phyloP scores from a whole-genome alignment of 1,140 invertebrate species.

The Musca domestica region DNA sequence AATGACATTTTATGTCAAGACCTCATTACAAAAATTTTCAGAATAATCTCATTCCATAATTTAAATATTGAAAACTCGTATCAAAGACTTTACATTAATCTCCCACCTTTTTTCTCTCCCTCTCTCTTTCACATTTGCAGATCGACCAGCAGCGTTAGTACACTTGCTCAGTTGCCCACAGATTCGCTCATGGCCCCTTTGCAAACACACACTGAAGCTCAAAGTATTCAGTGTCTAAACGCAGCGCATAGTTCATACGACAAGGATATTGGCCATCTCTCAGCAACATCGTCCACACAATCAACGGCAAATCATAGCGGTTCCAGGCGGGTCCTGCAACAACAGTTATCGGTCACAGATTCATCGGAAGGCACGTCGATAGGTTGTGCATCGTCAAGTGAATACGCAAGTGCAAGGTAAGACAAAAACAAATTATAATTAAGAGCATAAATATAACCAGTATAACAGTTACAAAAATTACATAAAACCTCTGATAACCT shows the following conservation, averaged over 20 bases:
- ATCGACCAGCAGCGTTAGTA: conserved; percentile 23
- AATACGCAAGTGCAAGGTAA: conserved; percentile 17
- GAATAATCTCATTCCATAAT: no score
- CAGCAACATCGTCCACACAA: background rate
- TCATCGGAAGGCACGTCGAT: conserved; percentile 9
- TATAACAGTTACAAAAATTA: no score
- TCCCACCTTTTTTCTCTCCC: background rate
- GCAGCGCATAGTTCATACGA: background rate
- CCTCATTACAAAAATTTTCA: no score
- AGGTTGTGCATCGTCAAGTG: conserved; percentile 18
- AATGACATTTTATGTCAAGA: no score
- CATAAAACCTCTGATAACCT: no score
- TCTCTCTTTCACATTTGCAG: background rate
- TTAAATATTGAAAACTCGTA: no score
- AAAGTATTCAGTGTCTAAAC: conserved; percentile 24
- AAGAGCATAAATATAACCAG: no score
- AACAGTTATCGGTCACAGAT: conserved; percentile 6
- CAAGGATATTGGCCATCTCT: background rate
- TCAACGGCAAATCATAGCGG: conserved; percentile 9
- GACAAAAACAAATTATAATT: background rate
- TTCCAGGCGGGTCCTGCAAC: conserved; percentile 15
- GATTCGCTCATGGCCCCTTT: conserved; percentile 26
- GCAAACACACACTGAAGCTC: conserved; percentile 26
- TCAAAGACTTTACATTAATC: background rate
- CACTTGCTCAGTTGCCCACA: conserved; percentile 24